Base-by-base conservation (phyloP, 2,113 vertebrate genomes). In the Toxotes jaculatrix region DNA sequence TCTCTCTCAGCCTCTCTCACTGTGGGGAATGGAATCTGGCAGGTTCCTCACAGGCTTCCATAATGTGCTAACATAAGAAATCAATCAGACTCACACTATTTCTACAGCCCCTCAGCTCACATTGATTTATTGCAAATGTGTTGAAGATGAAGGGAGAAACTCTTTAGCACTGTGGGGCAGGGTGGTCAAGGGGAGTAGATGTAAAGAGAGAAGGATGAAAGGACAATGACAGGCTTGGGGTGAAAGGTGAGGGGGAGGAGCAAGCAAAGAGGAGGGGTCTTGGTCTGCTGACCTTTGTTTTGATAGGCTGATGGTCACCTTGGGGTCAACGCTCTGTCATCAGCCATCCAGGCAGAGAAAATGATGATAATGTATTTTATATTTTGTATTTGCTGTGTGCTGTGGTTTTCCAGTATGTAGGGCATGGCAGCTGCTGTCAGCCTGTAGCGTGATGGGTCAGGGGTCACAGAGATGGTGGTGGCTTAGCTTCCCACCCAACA, bases 71-170 rank as follows among this genome's bases (percentile, higher is more conserved):
- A 92, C 91, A 88, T 82, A 83, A 93, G 90, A 93, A 94, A 94
- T 94, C 90, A 93, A 92, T 94, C 92, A 82, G 90, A 62, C 75
- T 87, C 82, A 57, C 85, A 85, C 88, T 81, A 88, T 88, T 88
- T 86, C 84, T 84, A 71, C 87, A 78, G 82, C 81, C 88, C 82
- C 78, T 90, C 86, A 79, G 85, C 89, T 88, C 79, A 34, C 79
- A 93, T 93, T 91, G 92, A 94, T 93, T 94, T 89, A 92, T 90
- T 80, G 83, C 80, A 90, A 85, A 91, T 80, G 86, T 85, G 91
- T 63, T 83, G 71, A 85, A 83, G 82, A 90, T 88, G 83, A 87
- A 92, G 88, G 81, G 85, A 85, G 83, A 84, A 84, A 87, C 82
- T 89, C 82, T 83, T 91, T 73, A 87, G 88, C 73, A 62, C 80